Conservation (phyloP, 1,140 invertebrate species). For the Harlomillsia oculata region DNA sequence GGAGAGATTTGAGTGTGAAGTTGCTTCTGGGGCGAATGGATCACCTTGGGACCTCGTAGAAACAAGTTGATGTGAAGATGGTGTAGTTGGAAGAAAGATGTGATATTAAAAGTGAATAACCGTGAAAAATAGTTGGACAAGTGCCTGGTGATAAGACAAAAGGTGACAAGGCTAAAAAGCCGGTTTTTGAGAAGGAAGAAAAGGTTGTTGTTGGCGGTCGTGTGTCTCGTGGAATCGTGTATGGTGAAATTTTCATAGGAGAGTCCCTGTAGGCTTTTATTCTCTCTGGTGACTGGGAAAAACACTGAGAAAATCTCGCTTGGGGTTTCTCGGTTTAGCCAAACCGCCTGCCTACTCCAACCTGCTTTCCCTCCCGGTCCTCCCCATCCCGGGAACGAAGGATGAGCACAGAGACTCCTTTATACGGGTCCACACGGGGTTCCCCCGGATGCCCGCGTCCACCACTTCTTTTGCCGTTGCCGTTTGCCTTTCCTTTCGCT, state of each 20-base stretch:
- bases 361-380: background rate
- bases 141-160: no score
- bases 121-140: no score
- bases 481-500: no score
- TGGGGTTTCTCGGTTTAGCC: constrained; percentile 35
- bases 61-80: no score
- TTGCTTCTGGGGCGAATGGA: no score
- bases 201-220: background rate
- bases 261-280: constrained; percentile 36
- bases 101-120: background rate
- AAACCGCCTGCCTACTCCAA: constrained; percentile 11
- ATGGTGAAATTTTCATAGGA: constrained; percentile 33
- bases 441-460: no score
- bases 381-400: background rate
- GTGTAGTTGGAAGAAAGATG: background rate
- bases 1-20: constrained; percentile 1
- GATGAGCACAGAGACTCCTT: no score
- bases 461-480: no score
- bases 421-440: background rate
- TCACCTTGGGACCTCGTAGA: no score
- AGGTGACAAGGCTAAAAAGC: no score
- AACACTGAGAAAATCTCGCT: constrained; percentile 36
- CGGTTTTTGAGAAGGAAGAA: constrained; percentile 1
- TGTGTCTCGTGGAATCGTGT: constrained; percentile 1
- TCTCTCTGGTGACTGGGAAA: constrained; percentile 36